phyloP scores from a whole-genome alignment of 2,888 invertebrate species.

The Resseliella maxima region DNA sequence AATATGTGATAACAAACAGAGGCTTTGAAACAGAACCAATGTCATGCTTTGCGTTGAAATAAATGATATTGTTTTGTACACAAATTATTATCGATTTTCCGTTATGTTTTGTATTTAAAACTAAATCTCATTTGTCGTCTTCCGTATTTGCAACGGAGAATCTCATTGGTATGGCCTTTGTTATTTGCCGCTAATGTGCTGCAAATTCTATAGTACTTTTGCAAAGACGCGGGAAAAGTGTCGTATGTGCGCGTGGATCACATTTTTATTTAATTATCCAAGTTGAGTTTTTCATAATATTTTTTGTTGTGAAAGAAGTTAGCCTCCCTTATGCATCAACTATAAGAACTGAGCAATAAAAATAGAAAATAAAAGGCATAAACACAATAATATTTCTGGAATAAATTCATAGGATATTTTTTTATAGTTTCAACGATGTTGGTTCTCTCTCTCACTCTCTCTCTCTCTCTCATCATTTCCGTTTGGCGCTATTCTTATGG shows the following conservation, averaged over 20 bases:
- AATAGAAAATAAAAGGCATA: neutral
- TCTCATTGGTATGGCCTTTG: too few relatives aligned
- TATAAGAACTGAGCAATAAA: neutral
- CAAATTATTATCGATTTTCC: conserved; percentile 16
- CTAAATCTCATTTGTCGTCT: conserved; percentile 32
- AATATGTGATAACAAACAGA: too few relatives aligned
- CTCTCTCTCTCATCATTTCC: neutral
- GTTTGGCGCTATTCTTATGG: neutral
- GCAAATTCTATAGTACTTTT: too few relatives aligned
- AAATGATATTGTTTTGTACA: neutral
- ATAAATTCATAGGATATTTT: neutral
- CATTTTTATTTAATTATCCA: conserved; percentile 17
- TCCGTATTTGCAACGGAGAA: neutral
- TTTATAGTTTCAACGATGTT: neutral
- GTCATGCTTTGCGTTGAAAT: neutral
- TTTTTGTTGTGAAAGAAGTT: neutral
- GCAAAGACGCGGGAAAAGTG: neutral
- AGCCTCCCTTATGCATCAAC: neutral
- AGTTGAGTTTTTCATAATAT: neutral
- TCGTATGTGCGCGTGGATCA: neutral
- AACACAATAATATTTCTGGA: neutral
- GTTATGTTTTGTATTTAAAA: neutral
- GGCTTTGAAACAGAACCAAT: too few relatives aligned
- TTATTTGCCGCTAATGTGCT: too few relatives aligned
- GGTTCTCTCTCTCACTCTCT: neutral